Base-by-base conservation (phyloP, 2,797 vertebrate species). In the Tangara arthus region DNA sequence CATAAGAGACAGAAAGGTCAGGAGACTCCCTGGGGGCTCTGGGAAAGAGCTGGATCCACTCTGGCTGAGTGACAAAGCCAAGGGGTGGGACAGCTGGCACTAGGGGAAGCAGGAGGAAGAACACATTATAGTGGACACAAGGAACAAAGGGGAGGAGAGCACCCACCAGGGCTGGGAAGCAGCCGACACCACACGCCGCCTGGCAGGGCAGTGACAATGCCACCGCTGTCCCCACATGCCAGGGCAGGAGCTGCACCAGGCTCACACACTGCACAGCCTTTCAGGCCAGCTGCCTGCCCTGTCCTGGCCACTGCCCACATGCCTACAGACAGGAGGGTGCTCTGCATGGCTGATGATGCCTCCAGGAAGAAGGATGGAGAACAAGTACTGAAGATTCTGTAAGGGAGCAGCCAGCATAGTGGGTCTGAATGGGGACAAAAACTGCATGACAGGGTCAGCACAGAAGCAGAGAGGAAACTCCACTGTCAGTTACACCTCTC, bases 191-290 rank as follows among this genome's bases (percentile, higher is more conserved):
- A 96, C 84, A 89, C 11, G 0, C 50, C 0, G 82, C 84, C 89
- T 96, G 89, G 87, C 82, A 95, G 89, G 92, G 61, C 3, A 0
- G 55, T 69, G 89, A 97, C 93, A 89, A 94, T 94, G 87, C 60
- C 82, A 69, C 72, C 0, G 1, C 82, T 92, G 95, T 97, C 82
- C 47, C 72, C 8, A 0, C 0, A 1, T 7, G 28, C 82, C 0
- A 0, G 44, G 41, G n/a, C 15, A 7, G 35, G 39, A 92, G 73
- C 84, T 84, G 87, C 3, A 10, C 63, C 75, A 75, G 35, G 41
- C 63, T 90, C 41, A 12, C 73, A 87, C 72, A 85, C 94, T 92
- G 94, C 60, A 49, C 8, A 70, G 84, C 56, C 78, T 92, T 79
- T 94, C 92, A 94, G 90, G 22, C 60, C 14, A 12, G 69, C 82